Evolutionary conservation across 2,797 vertebrate genomes (phyloP).

Genomic region (Sebastes minor): DNA sequence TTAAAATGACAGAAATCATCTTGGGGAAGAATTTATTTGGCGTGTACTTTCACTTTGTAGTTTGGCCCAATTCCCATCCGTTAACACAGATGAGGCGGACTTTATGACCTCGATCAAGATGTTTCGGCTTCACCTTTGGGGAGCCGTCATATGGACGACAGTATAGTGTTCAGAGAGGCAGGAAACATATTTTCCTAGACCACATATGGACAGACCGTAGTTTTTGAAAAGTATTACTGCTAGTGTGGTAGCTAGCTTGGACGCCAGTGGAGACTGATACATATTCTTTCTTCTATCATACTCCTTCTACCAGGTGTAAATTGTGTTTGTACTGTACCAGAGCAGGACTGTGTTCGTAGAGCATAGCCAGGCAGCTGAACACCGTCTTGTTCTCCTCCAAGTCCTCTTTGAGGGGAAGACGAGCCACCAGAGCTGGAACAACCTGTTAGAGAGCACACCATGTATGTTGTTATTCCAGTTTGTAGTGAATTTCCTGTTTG

Average conservation of each 20-base stretch:
- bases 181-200: background rate
- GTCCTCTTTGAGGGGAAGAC: constrained; percentile 89
- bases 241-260: background rate
- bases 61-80: no score
- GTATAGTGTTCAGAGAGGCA: background rate
- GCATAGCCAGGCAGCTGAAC: constrained; percentile 85
- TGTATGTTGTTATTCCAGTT: no score
- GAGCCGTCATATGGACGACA: no score
- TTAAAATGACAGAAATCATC: no score
- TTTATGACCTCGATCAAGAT: no score
- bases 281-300: background rate
- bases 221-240: background rate
- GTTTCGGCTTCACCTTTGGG: no score
- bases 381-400: constrained; percentile 90
- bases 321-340: constrained; percentile 58
- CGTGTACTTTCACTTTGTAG: no score
- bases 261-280: background rate
- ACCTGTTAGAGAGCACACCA: constrained; percentile 76
- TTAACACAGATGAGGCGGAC: no score
- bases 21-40: no score
- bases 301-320: background rate
- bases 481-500: background rate
- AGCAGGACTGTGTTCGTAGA: constrained; percentile 80
- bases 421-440: constrained; percentile 82
- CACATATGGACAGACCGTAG: background rate